Evolutionary conservation across 2,113 vertebrate genomes (phyloP), one percentile per base, ranked within the genome.

Genomic region (Smithornis capensis): DNA sequence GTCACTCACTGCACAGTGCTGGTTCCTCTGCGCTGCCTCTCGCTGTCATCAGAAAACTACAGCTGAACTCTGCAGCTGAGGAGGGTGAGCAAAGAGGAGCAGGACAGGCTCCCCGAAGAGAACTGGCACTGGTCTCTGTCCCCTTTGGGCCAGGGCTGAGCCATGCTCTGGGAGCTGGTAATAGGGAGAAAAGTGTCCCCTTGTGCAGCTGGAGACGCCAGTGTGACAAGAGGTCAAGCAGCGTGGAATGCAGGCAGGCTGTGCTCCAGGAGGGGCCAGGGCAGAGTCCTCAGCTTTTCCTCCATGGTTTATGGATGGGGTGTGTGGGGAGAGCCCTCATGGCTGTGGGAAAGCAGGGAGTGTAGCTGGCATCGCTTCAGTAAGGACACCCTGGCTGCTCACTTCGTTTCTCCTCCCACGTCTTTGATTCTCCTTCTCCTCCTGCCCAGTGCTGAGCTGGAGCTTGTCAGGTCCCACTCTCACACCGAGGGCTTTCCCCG

Each of bases 391-490:
- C 83, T 60, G 69, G 81, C 69, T 85, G 77, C 80, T 95, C 40
- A 2, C 63, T 83, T 55, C 3, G 0, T 85, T 90, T 87, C 87
- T 91, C 94, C 96, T 95, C 92, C 92, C 90, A 82, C 70, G 6
- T 45, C 86, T 90, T 65, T 88, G 71, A 68, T 86, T 94, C 91
- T 92, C 65, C 65, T 90, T 97, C 83, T 92, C 65, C 88, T 91
- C 60, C 62, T 94, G 95, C 74, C 91, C 89, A 62, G 53, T 4
- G 83, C 80, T 44, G 89, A 84, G 83, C 89, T 38, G 83, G 76
- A 95, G 91, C 59, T 67, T 74, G 84, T 68, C 93, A 49, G 80
- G 71, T 83, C 90, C n/a, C 6, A 23, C 56, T 70, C 40, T 56
- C 1, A 1, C 60, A 52, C 76, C 0, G 1, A 78, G 94, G 95